These are phyloP conservation scores for Gymnothorax javanicus DNA, from an alignment of 2,797 vertebrate genomes.

Conservation along the genomic window DNA sequence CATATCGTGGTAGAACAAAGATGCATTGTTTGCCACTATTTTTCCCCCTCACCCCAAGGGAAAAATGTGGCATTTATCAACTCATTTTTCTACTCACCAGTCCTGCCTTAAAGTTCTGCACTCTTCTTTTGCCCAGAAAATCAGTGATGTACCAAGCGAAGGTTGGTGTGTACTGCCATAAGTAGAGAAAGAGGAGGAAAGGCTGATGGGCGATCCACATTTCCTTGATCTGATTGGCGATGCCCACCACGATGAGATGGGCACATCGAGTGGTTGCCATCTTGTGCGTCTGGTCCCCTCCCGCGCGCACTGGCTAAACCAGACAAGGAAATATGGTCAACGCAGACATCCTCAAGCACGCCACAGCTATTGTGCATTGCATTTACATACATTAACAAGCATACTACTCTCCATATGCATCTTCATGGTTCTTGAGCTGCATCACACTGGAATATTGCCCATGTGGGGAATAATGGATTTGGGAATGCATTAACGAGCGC, in stretches of 20 bases:
- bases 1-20: not conserved
- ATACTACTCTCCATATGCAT: too few species aligned
- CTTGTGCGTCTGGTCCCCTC: constrained; percentile 79
- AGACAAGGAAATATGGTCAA: not conserved
- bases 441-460: not conserved
- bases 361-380: not conserved
- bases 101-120: constrained; percentile 88
- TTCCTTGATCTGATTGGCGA: constrained; percentile 84
- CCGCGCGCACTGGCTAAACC: constrained; percentile 63
- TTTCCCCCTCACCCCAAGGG: not conserved
- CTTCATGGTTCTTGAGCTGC: not conserved
- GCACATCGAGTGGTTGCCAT: constrained; percentile 87
- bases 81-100: constrained; percentile 71
- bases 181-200: constrained; percentile 76
- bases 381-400: too few species aligned
- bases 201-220: constrained; percentile 90
- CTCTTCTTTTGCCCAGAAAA: constrained; percentile 76
- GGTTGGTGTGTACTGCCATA: constrained; percentile 90
- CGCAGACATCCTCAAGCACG: not conserved
- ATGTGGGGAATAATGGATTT: not conserved
- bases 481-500: not conserved
- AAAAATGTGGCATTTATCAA: not conserved
- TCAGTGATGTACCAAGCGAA: constrained; percentile 78
- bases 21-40: not conserved
- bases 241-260: constrained; percentile 80